Percentiles rank a stretch among this genome's conserved stretches.
phyloP scores from a whole-genome alignment of 2,797 vertebrate genomes.

The Uromys caudimaculatus region DNA sequence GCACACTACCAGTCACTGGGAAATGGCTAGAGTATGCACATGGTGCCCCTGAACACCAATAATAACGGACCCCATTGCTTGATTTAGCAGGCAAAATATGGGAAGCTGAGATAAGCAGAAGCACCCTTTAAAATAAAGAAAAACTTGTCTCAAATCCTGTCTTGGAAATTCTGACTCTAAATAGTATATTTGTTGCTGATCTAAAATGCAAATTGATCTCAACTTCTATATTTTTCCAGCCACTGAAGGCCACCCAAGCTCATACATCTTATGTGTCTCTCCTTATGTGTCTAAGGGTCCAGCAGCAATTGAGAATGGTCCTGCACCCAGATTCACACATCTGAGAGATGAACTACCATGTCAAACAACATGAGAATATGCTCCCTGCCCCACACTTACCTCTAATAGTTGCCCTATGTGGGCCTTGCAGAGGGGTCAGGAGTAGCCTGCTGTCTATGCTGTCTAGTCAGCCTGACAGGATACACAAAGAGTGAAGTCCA shows the following conservation, averaged over 20 bases:
- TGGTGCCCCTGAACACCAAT: not conserved
- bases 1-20: not conserved
- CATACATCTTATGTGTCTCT: not conserved
- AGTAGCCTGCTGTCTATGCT: not conserved
- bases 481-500: not conserved
- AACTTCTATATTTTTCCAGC: not conserved
- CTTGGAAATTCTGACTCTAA: not conserved
- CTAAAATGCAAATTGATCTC: not conserved
- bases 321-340: not conserved
- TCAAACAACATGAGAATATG: too few relatives aligned
- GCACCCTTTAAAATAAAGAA: not conserved
- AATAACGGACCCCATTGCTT: not conserved
- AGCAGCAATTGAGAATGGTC: not conserved
- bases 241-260: not conserved
- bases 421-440: not conserved
- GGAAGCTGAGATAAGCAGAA: not conserved
- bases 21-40: rapidly evolving
- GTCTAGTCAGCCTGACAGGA: not conserved
- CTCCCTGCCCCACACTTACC: not conserved
- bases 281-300: not conserved
- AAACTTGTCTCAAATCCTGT: not conserved
- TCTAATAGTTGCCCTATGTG: not conserved
- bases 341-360: not conserved
- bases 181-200: not conserved
- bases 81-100: not conserved